These are phyloP conservation scores for Rhynchophorus ferrugineus DNA, from an alignment of 1,140 invertebrate genomes.

Conservation along the genomic window DNA sequence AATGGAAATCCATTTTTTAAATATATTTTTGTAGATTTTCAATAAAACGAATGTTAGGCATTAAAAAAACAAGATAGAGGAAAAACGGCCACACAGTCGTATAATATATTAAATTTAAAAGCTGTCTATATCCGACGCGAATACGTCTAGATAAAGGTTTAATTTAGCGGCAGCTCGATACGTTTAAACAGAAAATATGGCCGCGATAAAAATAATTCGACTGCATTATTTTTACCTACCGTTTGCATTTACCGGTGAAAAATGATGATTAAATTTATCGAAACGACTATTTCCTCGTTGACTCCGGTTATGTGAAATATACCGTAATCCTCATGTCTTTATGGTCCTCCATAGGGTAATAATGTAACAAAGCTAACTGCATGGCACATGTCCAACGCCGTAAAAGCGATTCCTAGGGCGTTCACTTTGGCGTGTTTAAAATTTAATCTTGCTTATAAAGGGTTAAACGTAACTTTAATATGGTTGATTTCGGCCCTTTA, in stretches of 20 bases:
- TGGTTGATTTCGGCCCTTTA: not conserved
- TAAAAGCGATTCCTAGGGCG: constrained; percentile 8
- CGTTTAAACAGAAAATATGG: constrained; percentile 11
- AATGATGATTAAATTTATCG: constrained; percentile 22
- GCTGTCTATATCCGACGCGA: not conserved
- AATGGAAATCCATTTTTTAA: no score
- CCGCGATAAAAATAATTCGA: constrained; percentile 14
- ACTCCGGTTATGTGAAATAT: constrained; percentile 22
- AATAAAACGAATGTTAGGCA: no score
- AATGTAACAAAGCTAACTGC: constrained; percentile 21
- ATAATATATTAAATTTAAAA: not conserved
- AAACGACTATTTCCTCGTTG: constrained; percentile 18
- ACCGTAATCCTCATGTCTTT: constrained; percentile 23
- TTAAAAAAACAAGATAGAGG: no score
- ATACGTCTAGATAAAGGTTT: constrained; percentile 4
- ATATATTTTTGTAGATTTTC: no score
- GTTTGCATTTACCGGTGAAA: constrained; percentile 19
- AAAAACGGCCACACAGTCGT: no score
- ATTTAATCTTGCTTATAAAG: constrained; percentile 6
- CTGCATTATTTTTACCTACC: constrained; percentile 11
- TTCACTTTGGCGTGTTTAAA: constrained; percentile 2
- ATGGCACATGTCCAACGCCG: constrained; percentile 21
- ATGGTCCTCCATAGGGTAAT: constrained; percentile 21
- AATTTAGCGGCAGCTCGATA: constrained; percentile 10
- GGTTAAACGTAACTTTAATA: constrained; percentile 5